Evolutionary conservation across 1,140 invertebrate genomes (phyloP).

Genomic region (Drosophila rufa): DNA sequence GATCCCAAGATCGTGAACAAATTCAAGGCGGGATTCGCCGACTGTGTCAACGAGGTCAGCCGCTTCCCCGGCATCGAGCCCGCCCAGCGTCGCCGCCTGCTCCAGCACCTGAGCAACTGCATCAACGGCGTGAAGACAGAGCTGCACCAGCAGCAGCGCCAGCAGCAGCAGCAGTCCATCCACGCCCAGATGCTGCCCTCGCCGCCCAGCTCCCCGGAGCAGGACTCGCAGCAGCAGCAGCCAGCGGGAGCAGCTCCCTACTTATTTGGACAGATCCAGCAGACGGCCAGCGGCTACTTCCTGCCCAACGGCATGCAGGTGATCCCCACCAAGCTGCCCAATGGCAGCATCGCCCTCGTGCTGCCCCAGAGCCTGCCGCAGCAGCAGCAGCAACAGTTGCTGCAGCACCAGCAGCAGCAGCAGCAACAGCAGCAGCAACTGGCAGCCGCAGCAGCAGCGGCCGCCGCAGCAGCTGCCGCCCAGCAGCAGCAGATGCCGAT

Average conservation of each 20-base stretch:
- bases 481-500: slow-evolving; percentile 87
- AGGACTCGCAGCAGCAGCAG: slow-evolving; percentile 85
- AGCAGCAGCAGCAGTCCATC: slow-evolving; percentile 65
- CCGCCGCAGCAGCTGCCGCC: slow-evolving; percentile 86
- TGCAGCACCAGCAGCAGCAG: slow-evolving; percentile 88
- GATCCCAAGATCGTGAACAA: slow-evolving; percentile 93
- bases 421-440: slow-evolving; percentile 81
- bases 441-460: slow-evolving; percentile 55
- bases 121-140: slow-evolving; percentile 86
- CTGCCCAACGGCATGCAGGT: slow-evolving; percentile 90
- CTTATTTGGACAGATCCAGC: slow-evolving; percentile 85
- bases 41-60: slow-evolving; percentile 94
- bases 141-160: slow-evolving; percentile 83
- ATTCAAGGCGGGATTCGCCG: slow-evolving; percentile 94
- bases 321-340: slow-evolving; percentile 92
- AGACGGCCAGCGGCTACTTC: slow-evolving; percentile 87
- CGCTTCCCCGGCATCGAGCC: slow-evolving; percentile 91
- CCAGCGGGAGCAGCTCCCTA: slow-evolving; percentile 70
- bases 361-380: slow-evolving; percentile 87
- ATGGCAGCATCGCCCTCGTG: slow-evolving; percentile 92
- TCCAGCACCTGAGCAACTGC: slow-evolving; percentile 90
- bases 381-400: slow-evolving; percentile 86
- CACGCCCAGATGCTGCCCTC: slow-evolving; percentile 85
- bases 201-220: slow-evolving; percentile 84
- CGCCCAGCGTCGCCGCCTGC: slow-evolving; percentile 89